Evolutionary conservation across 2,888 invertebrate genomes (phyloP).

Genomic region (Clivina fossor): DNA sequence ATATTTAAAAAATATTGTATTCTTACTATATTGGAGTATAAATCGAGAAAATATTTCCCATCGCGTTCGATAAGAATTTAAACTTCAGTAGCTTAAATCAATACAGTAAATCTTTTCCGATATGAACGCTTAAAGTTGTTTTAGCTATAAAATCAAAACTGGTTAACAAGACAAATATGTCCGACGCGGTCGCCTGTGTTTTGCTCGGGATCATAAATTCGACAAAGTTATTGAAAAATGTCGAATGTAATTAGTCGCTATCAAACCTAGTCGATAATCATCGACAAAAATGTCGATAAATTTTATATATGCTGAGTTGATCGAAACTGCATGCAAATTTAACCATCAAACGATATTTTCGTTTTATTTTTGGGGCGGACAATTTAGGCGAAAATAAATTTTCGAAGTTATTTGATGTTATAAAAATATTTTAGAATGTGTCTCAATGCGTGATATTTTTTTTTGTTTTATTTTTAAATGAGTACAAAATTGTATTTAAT

Average conservation of each 20-base stretch:
- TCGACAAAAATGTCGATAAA: constrained; percentile 16
- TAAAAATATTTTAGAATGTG: no score
- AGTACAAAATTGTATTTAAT: not conserved
- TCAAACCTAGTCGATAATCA: constrained; percentile 15
- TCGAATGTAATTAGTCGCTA: constrained; percentile 17
- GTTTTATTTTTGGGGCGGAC: not conserved
- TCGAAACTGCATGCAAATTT: constrained; percentile 17
- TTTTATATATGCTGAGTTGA: not conserved
- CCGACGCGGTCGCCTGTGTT: constrained; percentile 10
- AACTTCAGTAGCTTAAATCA: constrained; percentile 17
- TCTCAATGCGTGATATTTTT: not conserved
- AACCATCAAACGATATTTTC: no score
- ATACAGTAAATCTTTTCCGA: constrained; percentile 12
- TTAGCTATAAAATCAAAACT: constrained; percentile 14
- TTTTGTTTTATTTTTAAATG: not conserved
- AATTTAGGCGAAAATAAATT: constrained; percentile 18
- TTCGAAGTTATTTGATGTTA: constrained; percentile 7
- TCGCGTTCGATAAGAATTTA: no score
- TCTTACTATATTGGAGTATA: no score
- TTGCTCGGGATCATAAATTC: constrained; percentile 14
- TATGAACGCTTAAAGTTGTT: constrained; percentile 4
- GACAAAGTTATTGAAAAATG: constrained; percentile 22
- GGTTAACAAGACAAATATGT: constrained; percentile 27
- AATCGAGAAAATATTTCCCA: no score
- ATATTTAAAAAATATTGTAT: no score